Evolutionary conservation across 2,113 vertebrate genomes (phyloP).

Genomic region (Dolichotis patagonum): DNA sequence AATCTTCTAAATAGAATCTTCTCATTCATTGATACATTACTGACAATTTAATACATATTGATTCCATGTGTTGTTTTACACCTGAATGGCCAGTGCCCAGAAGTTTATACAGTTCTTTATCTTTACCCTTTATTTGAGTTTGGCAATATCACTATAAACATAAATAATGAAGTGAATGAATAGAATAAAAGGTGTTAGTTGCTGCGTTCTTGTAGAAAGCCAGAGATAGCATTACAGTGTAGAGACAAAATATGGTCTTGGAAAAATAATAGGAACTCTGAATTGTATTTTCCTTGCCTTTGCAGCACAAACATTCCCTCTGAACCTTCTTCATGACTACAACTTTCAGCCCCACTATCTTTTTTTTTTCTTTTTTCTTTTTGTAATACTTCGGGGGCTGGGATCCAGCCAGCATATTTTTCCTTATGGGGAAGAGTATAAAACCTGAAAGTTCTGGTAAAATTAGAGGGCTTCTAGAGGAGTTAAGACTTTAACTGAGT

Average conservation of each 20-base stretch:
- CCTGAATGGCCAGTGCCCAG: background rate
- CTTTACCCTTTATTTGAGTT: background rate
- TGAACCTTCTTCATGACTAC: background rate
- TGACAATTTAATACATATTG: background rate
- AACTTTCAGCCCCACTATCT: background rate
- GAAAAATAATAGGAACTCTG: background rate
- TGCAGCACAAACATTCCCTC: background rate
- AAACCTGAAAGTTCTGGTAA: background rate
- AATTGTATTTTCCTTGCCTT: background rate
- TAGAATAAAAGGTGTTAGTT: background rate
- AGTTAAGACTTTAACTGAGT: background rate
- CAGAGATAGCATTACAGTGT: background rate
- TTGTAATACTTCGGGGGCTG: background rate
- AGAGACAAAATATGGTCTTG: background rate
- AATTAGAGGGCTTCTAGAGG: background rate
- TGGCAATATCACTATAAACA: background rate
- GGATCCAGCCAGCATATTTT: background rate
- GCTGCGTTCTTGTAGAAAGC: background rate
- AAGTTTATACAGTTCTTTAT: background rate
- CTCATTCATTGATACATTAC: background rate
- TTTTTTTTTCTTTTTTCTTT: background rate
- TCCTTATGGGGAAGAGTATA: background rate
- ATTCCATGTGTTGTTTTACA: background rate
- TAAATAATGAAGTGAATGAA: constrained; percentile 10
- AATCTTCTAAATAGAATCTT: background rate